These are phyloP conservation scores for Heteromormyrus szaboi DNA, from an alignment of 2,797 vertebrate species.

Conservation along the genomic window DNA sequence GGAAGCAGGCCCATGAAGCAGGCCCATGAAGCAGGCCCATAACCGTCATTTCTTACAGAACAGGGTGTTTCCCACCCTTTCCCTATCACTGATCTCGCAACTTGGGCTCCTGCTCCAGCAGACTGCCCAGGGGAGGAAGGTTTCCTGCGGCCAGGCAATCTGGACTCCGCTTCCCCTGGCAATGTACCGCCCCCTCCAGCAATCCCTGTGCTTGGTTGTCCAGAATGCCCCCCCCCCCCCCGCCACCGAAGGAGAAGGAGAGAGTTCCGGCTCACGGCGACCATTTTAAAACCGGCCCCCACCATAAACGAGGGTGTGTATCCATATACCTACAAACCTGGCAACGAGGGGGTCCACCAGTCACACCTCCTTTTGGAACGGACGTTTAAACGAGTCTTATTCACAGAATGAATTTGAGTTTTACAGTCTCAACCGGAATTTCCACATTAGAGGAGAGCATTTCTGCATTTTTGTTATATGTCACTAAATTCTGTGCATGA, in stretches of 20 bases:
- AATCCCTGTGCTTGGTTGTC: background rate
- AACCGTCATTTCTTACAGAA: background rate
- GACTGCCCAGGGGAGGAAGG: background rate
- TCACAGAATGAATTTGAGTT: background rate
- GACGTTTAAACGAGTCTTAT: background rate
- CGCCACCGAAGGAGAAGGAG: constrained; percentile 26
- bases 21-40: background rate
- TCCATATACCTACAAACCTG: background rate
- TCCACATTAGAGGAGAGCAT: background rate
- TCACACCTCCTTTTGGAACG: background rate
- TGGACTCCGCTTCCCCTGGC: background rate
- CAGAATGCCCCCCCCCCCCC: constrained; percentile 10
- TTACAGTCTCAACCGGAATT: background rate
- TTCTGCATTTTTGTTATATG: background rate
- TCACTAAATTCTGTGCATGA: background rate
- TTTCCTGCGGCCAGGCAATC: constrained; percentile 5
- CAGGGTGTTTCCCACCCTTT: background rate
- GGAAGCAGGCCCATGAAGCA: background rate
- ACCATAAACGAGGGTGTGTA: background rate
- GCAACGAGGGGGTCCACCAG: constrained; percentile 11
- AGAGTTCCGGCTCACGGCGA: constrained; percentile 18
- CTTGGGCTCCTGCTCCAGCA: background rate
- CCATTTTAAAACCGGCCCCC: constrained; percentile 30
- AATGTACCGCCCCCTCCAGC: background rate
- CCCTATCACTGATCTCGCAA: background rate